These are phyloP conservation scores for Rhinoptilus africanus DNA, from an alignment of 2,113 vertebrate species.

Conservation along the genomic window DNA sequence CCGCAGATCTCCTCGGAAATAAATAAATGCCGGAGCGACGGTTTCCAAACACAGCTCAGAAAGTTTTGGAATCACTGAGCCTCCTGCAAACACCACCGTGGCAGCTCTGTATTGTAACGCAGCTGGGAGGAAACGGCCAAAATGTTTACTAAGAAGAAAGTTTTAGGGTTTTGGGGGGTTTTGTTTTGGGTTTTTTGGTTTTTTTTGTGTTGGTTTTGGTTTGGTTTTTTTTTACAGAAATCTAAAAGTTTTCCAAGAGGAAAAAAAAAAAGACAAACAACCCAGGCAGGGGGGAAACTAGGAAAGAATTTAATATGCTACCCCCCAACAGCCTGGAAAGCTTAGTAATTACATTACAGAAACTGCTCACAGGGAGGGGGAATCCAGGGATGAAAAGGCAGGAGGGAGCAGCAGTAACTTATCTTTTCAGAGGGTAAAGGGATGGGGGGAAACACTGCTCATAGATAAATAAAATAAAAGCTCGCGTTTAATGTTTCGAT, in stretches of 20 bases:
- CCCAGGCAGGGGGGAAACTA: not conserved
- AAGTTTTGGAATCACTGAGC: not conserved
- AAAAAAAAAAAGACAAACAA: not conserved
- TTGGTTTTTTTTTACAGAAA: too few species aligned
- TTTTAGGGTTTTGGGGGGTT: too few species aligned
- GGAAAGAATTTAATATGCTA: not conserved
- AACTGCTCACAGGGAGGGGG: slow-evolving; percentile 12
- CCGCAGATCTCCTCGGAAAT: not conserved
- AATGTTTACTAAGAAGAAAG: not conserved
- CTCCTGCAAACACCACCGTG: not conserved
- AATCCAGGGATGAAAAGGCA: not conserved
- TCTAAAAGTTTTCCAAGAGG: not conserved
- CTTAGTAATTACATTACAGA: slow-evolving; percentile 27
- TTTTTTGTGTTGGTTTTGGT: too few species aligned
- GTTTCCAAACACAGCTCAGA: not conserved
- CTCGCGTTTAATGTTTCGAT: not conserved
- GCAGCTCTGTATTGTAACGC: not conserved
- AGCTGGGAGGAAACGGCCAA: not conserved
- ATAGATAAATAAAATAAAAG: slow-evolving; percentile 6
- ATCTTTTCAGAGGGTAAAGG: slow-evolving; percentile 25
- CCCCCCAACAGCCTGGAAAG: slow-evolving; percentile 24
- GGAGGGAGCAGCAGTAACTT: slow-evolving; percentile 36
- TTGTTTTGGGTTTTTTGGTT: too few species aligned
- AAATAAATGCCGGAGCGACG: not conserved
- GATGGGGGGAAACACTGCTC: not conserved